A percentile compares a stretch with the other conserved stretches of the same genome.
These are phyloP conservation scores for Bombyx huttoni DNA, from an alignment of 2,888 invertebrate genomes.

Conservation along the genomic window DNA sequence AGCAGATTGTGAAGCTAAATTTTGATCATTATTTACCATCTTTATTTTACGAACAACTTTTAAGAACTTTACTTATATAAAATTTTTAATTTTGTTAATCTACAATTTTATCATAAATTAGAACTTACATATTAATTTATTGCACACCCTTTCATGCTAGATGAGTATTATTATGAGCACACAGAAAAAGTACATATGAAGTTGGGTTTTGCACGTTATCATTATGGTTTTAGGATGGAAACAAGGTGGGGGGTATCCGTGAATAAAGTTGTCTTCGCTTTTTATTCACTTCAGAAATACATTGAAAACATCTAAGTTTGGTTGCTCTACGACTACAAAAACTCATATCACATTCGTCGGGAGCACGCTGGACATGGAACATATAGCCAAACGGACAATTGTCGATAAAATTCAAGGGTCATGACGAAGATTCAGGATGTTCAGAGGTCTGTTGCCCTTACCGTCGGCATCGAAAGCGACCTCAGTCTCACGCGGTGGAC, in stretches of 20 bases:
- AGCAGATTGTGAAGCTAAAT: slow-evolving; percentile 7
- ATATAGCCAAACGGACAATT: slow-evolving; percentile 5
- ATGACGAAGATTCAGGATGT: slow-evolving; percentile 54
- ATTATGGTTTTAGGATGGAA: slow-evolving; percentile 14
- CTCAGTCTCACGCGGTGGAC: slow-evolving; percentile 78
- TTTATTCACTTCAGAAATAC: slow-evolving; percentile 36
- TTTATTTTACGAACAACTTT: slow-evolving; percentile 1
- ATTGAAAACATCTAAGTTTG: slow-evolving; percentile 12
- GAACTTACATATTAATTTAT: background rate
- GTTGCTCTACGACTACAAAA: slow-evolving; percentile 21
- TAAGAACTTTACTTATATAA: background rate
- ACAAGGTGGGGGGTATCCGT: slow-evolving; percentile 17
- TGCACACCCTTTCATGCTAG: background rate
- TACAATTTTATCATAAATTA: background rate
- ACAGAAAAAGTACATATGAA: background rate
- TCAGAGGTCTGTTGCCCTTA: slow-evolving; percentile 67
- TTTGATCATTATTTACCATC: no score
- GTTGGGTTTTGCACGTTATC: slow-evolving; percentile 15
- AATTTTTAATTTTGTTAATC: background rate
- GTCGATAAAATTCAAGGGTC: slow-evolving; percentile 24
- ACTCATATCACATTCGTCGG: background rate
- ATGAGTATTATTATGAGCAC: background rate
- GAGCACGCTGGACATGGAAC: background rate
- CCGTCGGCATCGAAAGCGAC: slow-evolving; percentile 83
- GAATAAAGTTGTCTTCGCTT: slow-evolving; percentile 46